These are phyloP conservation scores for Alethe castanea DNA, from an alignment of 2,113 vertebrate species.

Conservation along the genomic window DNA sequence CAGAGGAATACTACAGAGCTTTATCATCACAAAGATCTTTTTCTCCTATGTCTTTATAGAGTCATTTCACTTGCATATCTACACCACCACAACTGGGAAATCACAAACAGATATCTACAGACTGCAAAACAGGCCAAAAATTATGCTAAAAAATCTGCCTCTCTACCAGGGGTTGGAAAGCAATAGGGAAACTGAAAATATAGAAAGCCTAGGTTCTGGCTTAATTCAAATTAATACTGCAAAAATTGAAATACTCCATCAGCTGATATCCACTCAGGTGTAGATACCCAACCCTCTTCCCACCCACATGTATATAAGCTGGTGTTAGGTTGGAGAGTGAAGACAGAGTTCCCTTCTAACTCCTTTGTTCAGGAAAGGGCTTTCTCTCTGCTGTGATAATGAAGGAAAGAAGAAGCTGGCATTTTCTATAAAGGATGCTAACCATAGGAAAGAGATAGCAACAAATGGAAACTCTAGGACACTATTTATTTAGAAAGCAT, in stretches of 20 bases:
- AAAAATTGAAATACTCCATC: neutral
- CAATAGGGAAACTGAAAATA: neutral
- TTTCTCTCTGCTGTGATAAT: neutral
- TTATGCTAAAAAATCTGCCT: neutral
- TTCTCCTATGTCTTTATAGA: neutral
- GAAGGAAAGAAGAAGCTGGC: neutral
- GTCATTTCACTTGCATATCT: neutral
- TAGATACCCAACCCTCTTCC: neutral
- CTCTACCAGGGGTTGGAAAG: neutral
- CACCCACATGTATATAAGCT: rapidly evolving
- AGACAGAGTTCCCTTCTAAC: neutral
- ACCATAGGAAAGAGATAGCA: neutral
- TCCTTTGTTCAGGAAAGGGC: neutral
- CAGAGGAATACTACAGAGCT: neutral
- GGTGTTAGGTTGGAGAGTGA: neutral
- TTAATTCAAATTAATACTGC: neutral
- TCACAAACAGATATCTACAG: neutral
- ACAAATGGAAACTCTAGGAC: neutral
- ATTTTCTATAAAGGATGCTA: neutral
- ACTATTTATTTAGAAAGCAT: neutral
- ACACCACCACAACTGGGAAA: neutral
- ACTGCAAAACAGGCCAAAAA: neutral
- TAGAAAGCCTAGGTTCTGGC: neutral
- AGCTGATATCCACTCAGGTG: neutral
- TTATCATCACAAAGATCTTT: neutral